Conservation (phyloP, 1,140 invertebrate species). For the Magallana ariakensis region DNA sequence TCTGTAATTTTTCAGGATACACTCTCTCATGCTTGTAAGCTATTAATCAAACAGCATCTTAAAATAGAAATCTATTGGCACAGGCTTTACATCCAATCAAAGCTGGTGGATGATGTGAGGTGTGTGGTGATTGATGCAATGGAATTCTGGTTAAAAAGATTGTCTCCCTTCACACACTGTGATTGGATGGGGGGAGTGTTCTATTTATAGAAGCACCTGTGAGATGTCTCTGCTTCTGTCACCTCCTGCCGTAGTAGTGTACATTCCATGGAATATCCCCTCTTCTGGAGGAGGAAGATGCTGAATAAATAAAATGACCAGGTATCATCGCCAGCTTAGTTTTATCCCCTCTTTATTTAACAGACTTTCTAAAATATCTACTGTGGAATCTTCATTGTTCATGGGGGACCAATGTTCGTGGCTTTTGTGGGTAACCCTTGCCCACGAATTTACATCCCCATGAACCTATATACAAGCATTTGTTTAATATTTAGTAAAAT, state of each 20-base stretch:
- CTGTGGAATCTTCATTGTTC: too few species aligned
- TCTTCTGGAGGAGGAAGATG: constrained; percentile 36
- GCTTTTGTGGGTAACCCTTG: too few species aligned
- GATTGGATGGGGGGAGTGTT: not conserved
- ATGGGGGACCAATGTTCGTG: too few species aligned
- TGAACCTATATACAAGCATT: too few species aligned
- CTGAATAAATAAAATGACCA: not conserved
- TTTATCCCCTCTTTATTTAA: not conserved
- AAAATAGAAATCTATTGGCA: not conserved
- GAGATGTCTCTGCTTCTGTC: not conserved
- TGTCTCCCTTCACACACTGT: not conserved
- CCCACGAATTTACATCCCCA: too few species aligned
- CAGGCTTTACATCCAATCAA: not conserved
- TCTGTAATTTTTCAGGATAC: too few species aligned
- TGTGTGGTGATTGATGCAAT: not conserved
- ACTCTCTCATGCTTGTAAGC: not conserved
- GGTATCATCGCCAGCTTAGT: not conserved
- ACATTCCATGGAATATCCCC: constrained; percentile 58
- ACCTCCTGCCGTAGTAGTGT: constrained; percentile 1
- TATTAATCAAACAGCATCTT: not conserved
- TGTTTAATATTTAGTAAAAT: too few species aligned
- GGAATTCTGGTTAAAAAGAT: constrained; percentile 1
- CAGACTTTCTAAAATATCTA: not conserved
- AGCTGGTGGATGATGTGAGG: not conserved
- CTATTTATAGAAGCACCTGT: not conserved